Evolutionary conservation across 2,888 invertebrate species (phyloP), one percentile per base, ranked within the genome.

Genomic region (Tinea pellionella): DNA sequence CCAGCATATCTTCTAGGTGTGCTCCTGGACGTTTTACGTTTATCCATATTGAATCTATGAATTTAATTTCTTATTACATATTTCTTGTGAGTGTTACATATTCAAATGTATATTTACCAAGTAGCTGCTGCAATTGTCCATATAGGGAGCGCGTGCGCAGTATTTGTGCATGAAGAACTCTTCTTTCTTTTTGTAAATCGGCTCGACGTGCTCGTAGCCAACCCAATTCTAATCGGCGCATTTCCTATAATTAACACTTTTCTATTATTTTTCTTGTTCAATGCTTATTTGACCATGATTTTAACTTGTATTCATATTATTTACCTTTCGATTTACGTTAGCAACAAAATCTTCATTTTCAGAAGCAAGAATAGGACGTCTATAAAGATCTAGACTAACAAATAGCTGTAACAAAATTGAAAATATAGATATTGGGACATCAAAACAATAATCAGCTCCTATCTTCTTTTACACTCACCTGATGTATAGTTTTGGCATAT

Each of bases 321-420:
- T 63, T 70, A 89, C 89, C 82, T 89, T 89, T 69, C 89, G 77
- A 64, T 89, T 89, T 13, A 89, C 81, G 68, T 88, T 89, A 4
- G 89, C 89, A 30, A 89, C 72, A 63, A 89, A 89, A 65, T 89
- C 89, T 72, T 89, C 89, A 66, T 89, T 89, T 64, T 89, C 89
- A 0, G 81, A 70, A 0, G 89, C 89, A 32, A 88, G 64, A 65
- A 85, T 71, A 56, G 89, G 79, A 60, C 88, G 77, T 68, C 80
- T 74, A 68, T 89, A 82, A 15, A 89, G 65, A 63, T 87, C 77
- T 66, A 89, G 66, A 65, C 75, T 75, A 60, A 83, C 72, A 65
- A 89, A 81, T 67, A 88, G 67, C 89, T 89, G 67, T 24, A 80
- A 79, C 61, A 19, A 61, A 65, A 64, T 51, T 24, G 24, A 24